These are phyloP conservation scores for Herpailurus yagouaroundi DNA, from an alignment of 2,113 vertebrate genomes.

Conservation along the genomic window DNA sequence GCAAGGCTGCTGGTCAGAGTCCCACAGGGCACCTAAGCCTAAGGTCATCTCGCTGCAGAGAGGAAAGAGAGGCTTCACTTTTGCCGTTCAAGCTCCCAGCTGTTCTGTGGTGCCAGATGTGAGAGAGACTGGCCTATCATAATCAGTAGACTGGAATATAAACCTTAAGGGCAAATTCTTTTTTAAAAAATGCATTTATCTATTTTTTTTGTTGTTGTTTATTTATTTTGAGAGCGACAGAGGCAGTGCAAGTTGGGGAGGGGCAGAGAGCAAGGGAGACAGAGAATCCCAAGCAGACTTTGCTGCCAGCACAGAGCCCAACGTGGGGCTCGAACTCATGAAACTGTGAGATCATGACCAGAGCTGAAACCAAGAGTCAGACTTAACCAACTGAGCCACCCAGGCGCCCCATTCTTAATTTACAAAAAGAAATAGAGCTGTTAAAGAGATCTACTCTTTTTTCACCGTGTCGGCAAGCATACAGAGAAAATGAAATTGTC, in stretches of 20 bases:
- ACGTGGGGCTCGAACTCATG: too few species aligned
- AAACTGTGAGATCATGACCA: too few species aligned
- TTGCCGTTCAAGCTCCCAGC: background rate
- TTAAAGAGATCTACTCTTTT: constrained; percentile 1
- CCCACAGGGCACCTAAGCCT: background rate
- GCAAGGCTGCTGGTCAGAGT: background rate
- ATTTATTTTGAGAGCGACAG: too few species aligned
- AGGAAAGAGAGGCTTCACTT: background rate
- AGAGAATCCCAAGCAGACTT: too few species aligned
- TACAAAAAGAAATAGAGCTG: background rate
- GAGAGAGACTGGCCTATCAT: background rate
- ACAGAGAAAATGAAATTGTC: constrained; percentile 27
- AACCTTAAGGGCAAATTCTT: background rate
- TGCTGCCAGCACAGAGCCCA: too few species aligned
- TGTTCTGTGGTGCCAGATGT: background rate
- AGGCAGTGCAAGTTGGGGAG: too few species aligned
- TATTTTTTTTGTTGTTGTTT: too few species aligned
- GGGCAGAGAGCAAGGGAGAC: too few species aligned
- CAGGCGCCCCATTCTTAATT: background rate
- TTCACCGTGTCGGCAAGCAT: background rate
- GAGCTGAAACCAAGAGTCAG: too few species aligned
- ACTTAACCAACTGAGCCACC: too few species aligned
- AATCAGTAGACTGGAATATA: background rate
- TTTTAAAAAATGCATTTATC: too few species aligned
- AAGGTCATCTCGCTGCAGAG: background rate